These are phyloP conservation scores for Phaedon cochleariae DNA, from an alignment of 2,888 invertebrate genomes.

Conservation along the genomic window DNA sequence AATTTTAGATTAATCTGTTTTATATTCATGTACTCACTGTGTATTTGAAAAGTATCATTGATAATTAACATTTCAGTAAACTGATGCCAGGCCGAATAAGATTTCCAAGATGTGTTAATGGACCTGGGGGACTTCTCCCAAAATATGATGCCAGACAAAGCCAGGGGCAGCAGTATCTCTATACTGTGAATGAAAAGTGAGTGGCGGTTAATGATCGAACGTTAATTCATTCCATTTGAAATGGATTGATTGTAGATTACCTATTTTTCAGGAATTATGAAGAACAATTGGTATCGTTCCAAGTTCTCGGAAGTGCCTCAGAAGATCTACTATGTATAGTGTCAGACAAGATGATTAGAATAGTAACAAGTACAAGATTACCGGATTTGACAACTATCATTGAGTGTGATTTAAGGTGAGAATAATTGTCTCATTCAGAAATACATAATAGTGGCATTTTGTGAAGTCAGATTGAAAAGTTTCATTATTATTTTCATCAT, in stretches of 20 bases:
- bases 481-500: no score
- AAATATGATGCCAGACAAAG: slow-evolving; percentile 79
- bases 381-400: slow-evolving; percentile 67
- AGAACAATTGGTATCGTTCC: slow-evolving; percentile 86
- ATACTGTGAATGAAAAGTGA: slow-evolving; percentile 58
- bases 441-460: no score
- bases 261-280: slow-evolving; percentile 66
- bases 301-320: slow-evolving; percentile 75
- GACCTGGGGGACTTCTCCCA: slow-evolving; percentile 88
- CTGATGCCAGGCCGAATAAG: slow-evolving; percentile 74
- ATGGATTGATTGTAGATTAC: no score
- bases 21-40: no score
- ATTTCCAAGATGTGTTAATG: slow-evolving; percentile 70
- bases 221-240: slow-evolving; percentile 13
- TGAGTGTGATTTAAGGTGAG: slow-evolving; percentile 70
- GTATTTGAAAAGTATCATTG: no score
- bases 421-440: slow-evolving; percentile 10
- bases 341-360: slow-evolving; percentile 77
- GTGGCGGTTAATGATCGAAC: slow-evolving; percentile 20
- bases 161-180: slow-evolving; percentile 81
- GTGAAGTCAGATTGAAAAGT: no score
- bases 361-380: slow-evolving; percentile 70
- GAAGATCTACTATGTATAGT: slow-evolving; percentile 86
- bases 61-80: slow-evolving; percentile 67
- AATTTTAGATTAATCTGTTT: no score